phyloP scores from a whole-genome alignment of 2,113 vertebrate genomes.

The Pteropus alecto region DNA sequence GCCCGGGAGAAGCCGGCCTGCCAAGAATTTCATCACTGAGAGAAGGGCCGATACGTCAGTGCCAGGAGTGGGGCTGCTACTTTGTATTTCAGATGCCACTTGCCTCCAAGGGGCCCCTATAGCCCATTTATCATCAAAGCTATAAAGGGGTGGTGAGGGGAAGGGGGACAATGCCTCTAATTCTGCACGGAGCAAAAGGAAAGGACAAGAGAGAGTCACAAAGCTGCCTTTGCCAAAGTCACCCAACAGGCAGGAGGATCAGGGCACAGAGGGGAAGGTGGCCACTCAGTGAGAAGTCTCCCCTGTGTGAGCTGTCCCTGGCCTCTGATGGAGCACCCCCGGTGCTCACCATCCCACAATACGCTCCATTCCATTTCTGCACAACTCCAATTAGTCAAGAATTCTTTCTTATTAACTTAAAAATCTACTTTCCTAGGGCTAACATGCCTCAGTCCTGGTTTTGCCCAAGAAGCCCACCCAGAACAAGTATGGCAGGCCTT shows the following conservation, averaged over 20 bases:
- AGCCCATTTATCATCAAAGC: neutral
- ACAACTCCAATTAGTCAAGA: neutral
- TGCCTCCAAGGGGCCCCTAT: neutral
- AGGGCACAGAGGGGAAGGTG: rapidly evolving
- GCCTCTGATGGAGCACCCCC: neutral
- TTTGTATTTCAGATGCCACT: neutral
- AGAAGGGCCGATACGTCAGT: neutral
- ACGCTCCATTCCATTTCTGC: neutral
- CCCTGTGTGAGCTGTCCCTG: neutral
- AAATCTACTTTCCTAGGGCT: neutral
- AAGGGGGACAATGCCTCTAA: rapidly evolving
- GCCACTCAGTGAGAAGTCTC: neutral
- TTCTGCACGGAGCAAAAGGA: neutral
- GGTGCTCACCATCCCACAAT: neutral
- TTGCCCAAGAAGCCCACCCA: neutral
- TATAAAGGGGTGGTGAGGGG: neutral
- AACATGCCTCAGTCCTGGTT: neutral
- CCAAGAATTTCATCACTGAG: neutral
- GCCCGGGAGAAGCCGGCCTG: neutral
- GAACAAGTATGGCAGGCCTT: neutral
- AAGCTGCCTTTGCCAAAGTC: neutral
- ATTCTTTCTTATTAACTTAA: neutral
- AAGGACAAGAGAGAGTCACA: neutral
- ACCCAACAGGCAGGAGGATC: neutral
- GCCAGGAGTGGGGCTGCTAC: neutral